phyloP scores from a whole-genome alignment of 2,888 invertebrate genomes.

The Erebia ligea region DNA sequence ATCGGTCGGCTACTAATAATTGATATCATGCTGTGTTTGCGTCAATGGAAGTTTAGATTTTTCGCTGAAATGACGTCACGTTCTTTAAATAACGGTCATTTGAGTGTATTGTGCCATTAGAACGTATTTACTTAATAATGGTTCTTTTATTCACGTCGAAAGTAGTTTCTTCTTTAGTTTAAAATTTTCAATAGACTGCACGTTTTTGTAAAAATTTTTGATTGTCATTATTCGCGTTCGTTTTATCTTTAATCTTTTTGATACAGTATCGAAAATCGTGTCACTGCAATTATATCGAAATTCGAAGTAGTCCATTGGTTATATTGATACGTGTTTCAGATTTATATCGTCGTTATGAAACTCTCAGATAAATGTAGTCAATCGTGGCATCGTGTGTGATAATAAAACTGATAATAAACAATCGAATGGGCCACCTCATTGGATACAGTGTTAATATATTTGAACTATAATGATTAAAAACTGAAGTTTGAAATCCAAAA shows the following conservation, averaged over 20 bases:
- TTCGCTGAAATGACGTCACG: conserved; percentile 47
- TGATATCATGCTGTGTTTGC: conserved; percentile 43
- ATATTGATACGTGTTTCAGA: conserved; percentile 33
- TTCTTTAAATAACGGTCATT: not conserved
- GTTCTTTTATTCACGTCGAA: not conserved
- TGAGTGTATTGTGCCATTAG: not conserved
- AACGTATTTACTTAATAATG: not conserved
- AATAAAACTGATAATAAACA: conserved; percentile 30
- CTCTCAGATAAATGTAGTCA: conserved; percentile 36
- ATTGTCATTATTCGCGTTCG: not conserved
- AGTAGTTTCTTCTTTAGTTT: not conserved
- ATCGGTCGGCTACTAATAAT: conserved; percentile 32
- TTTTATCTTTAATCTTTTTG: conserved; percentile 4
- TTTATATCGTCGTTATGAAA: conserved; percentile 34
- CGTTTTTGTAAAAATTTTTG: conserved; percentile 11
- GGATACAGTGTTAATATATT: conserved; percentile 24
- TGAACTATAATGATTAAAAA: conserved; percentile 40
- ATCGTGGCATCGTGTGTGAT: conserved; percentile 36
- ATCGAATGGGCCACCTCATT: conserved; percentile 28
- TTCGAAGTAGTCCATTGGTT: conserved; percentile 26
- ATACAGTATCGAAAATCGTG: conserved; percentile 18
- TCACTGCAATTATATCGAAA: conserved; percentile 14
- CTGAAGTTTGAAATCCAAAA: conserved; percentile 49
- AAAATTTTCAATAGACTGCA: not conserved
- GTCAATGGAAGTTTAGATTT: conserved; percentile 54